A percentile compares a stretch with the other conserved stretches of the same genome.
Evolutionary conservation across 2,113 vertebrate genomes (phyloP).

Genomic region (Paradisaea rubra): DNA sequence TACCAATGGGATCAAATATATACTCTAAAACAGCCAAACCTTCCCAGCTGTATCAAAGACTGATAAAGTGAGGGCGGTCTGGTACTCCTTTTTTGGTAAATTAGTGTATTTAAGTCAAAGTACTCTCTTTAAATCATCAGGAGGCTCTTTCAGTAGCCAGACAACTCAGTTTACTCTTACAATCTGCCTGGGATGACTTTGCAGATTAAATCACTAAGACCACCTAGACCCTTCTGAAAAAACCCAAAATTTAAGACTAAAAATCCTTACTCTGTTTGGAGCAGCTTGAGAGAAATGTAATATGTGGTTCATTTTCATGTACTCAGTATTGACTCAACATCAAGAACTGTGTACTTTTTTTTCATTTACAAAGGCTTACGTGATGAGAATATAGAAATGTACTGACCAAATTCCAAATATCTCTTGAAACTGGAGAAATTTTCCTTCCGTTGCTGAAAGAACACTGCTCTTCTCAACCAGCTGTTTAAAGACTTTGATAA

Average conservation of each 20-base stretch:
- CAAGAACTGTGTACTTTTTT: not conserved
- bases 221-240: not conserved
- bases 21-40: not conserved
- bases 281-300: not conserved
- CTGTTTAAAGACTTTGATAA: constrained; percentile 87
- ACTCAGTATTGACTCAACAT: not conserved
- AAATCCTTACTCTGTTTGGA: not conserved
- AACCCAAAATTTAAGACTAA: not conserved
- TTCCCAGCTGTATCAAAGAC: not conserved
- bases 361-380: not conserved
- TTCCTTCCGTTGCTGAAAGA: constrained; percentile 77
- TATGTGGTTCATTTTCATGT: not conserved
- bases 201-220: not conserved
- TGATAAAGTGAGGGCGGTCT: not conserved
- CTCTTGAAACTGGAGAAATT: constrained; percentile 84
- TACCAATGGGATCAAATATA: not conserved
- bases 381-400: not conserved
- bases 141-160: not conserved
- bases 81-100: not conserved
- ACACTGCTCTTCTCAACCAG: constrained; percentile 77
- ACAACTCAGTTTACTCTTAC: not conserved
- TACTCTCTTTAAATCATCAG: not conserved
- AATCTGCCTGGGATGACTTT: not conserved
- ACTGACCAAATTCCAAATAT: constrained; percentile 50
- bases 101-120: not conserved